Evolutionary conservation across 2,888 invertebrate genomes (phyloP).

Genomic region (Sepiola atlantica): DNA sequence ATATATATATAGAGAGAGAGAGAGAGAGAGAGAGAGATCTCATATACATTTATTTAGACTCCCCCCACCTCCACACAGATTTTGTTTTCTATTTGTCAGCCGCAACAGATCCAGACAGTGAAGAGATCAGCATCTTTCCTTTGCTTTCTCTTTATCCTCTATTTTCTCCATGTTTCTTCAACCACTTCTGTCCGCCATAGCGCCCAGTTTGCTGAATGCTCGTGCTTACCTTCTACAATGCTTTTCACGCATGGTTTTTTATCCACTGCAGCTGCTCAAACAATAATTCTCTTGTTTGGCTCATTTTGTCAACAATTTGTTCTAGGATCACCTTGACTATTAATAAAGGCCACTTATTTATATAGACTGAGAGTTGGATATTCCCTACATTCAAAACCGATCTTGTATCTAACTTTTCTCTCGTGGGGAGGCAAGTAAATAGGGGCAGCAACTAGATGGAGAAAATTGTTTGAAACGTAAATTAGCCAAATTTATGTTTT

Average conservation of each 20-base stretch:
- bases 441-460: too few species aligned
- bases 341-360: neutral
- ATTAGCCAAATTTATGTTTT: neutral
- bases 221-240: neutral
- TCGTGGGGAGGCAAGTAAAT: too few species aligned
- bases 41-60: neutral
- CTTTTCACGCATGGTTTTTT: neutral
- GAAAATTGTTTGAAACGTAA: too few species aligned
- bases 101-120: neutral
- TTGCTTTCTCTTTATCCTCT: neutral
- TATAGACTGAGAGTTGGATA: neutral
- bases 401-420: too few species aligned
- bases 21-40: too few species aligned
- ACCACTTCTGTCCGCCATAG: neutral
- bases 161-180: neutral
- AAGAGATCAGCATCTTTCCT: neutral
- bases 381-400: too few species aligned
- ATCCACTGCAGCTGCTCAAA: neutral
- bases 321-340: neutral
- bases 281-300: neutral
- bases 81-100: neutral
- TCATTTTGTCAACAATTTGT: neutral
- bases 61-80: neutral
- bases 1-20: neutral
- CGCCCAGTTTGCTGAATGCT: neutral